Evolutionary conservation across 2,113 vertebrate species (phyloP), one percentile per base, ranked within the genome.

Genomic region (Malurus melanocephalus): DNA sequence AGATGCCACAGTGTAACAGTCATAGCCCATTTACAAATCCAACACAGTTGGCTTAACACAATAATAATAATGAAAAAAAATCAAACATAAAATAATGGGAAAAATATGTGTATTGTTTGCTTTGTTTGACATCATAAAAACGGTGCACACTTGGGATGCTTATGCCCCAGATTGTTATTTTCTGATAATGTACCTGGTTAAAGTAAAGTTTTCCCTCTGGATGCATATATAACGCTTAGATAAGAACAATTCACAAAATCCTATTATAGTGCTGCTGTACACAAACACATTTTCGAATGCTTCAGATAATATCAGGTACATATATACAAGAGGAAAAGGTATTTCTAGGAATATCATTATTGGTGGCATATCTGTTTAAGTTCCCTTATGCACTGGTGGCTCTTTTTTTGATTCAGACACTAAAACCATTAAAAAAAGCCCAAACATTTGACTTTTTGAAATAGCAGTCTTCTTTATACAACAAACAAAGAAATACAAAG

Each of bases 141-240:
- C 86, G 86, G 59, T 76, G 83, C 78, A 91, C 95, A 92, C 84
- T 60, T 86, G 88, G 87, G 90, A 94, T 69, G 55, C 69, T 89
- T 76, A 80, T 87, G 72, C 62, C 85, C 67, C 48, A 86, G 94
- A 88, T 95, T 92, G 72, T 89, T 96, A 92, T 94, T 95, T 96
- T 93, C 93, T 95, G 88, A 94, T 95, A 94, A 72, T 93, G 91
- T 89, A 89, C 80, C 61, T 94, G 95, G 85, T 85, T 93, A 95
- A 94, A 93, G 93, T 91, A 94, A 96, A 96, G 91, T 94, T 96
- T 95, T 95, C 95, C 95, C 94, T 89, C 94, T 90, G 94, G 94
- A 95, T 97, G 88, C 85, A 93, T 88, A 88, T 38, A 87, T 83
- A 93, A 93, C 10, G 5, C 51, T 87, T 87, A 93, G 90, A 86